Evolutionary conservation across 2,113 vertebrate genomes (phyloP).

Genomic region (Dermatemys mawii): DNA sequence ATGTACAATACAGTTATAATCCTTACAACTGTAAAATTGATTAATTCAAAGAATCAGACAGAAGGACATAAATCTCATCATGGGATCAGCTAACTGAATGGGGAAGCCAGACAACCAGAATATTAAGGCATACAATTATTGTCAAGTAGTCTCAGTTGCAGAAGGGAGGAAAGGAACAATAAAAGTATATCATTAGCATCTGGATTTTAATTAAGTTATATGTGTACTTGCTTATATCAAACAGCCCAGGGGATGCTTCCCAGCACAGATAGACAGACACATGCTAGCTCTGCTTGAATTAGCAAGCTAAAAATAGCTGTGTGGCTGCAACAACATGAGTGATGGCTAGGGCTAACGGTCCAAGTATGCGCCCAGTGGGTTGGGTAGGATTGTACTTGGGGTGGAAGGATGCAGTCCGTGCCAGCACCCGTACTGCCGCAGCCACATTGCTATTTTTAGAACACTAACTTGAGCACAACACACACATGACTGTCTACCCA

Average conservation of each 20-base stretch:
- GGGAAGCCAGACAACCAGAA: background rate
- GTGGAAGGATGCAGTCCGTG: background rate
- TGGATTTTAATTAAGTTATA: slow-evolving; percentile 1
- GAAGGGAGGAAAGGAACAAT: background rate
- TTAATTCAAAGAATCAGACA: slow-evolving; percentile 16
- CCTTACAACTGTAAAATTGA: slow-evolving; percentile 1
- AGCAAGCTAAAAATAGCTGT: background rate
- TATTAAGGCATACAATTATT: slow-evolving; percentile 1
- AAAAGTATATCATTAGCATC: slow-evolving; percentile 27
- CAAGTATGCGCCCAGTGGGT: background rate
- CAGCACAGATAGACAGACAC: background rate
- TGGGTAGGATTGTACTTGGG: background rate
- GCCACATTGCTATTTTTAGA: background rate
- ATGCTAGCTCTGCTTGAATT: background rate
- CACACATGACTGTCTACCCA: background rate
- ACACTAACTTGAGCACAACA: background rate
- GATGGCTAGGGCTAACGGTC: background rate
- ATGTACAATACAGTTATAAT: background rate
- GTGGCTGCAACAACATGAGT: background rate
- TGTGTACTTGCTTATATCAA: background rate
- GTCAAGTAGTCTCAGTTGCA: background rate
- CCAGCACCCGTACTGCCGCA: background rate
- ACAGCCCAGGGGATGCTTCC: background rate
- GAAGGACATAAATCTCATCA: background rate
- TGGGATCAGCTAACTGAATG: background rate